Conservation (phyloP, 2,888 invertebrate genomes). For the Zygaena filipendulae region DNA sequence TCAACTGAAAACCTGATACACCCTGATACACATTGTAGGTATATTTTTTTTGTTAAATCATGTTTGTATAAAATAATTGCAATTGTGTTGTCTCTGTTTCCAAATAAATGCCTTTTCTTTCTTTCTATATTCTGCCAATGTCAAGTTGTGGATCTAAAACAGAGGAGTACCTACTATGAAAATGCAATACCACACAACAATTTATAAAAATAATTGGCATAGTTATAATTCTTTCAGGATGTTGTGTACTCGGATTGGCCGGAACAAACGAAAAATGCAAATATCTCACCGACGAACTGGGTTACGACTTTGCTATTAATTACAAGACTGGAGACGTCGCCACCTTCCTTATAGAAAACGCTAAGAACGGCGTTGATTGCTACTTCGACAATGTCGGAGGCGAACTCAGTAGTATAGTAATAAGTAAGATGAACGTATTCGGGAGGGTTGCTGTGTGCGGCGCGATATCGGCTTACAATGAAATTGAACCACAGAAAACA, state of each 20-base stretch:
- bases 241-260: constrained; percentile 76
- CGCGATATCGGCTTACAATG: constrained; percentile 72
- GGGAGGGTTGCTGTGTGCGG: constrained; percentile 75
- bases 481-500: constrained; percentile 47
- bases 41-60: too few relatives aligned
- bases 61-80: too few relatives aligned
- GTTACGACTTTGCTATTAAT: constrained; percentile 77
- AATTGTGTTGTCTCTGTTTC: too few relatives aligned
- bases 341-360: constrained; percentile 65
- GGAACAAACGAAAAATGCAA: constrained; percentile 77
- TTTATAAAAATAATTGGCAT: too few relatives aligned
- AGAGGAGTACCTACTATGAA: too few relatives aligned
- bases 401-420: constrained; percentile 66
- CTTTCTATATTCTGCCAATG: too few relatives aligned
- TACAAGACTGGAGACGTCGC: constrained; percentile 72
- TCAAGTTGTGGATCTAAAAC: too few relatives aligned
- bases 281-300: constrained; percentile 72
- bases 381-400: constrained; percentile 85
- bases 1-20: too few relatives aligned
- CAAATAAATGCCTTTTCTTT: too few relatives aligned
- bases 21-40: too few relatives aligned
- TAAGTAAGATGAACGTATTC: constrained; percentile 70
- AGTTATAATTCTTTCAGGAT: too few relatives aligned
- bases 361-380: constrained; percentile 79
- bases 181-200: too few relatives aligned